Base-by-base conservation (phyloP, 1,140 invertebrate species). In the Drosophila watanabei region DNA sequence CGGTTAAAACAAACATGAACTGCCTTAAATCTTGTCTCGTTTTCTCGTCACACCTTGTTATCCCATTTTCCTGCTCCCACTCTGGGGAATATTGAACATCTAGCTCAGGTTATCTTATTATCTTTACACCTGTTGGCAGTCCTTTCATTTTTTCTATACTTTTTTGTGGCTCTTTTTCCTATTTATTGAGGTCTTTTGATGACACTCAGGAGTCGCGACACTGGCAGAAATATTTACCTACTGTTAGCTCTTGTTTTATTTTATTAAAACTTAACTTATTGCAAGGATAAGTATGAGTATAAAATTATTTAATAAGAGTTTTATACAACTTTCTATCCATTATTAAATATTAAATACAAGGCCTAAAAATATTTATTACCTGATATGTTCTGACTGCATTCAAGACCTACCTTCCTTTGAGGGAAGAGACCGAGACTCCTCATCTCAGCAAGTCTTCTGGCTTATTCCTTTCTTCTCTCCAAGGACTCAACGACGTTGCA, bases 31-130 rank as follows among this genome's bases (percentile, higher is more conserved):
- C 14, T 30, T 7, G 35, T 32, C 13, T 43, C 35, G 33, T 33
- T 65, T 28, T 14, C 2, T 43, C 58, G 6, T 66, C 61, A 62
- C 45, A 63, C 2, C 63, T 63, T 3, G 30, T 65, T 66, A 63
- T 66, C 39, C 39, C 24, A 66, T 66, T 66, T 66, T 18, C 30
- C 20, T 11, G 16, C 16, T 16, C 30, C 28, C 58, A 28, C 63
- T 35, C 63, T 45, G 5, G 11, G 24, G 63, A 61, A 66, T 63
- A 66, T 43, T 32, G 58, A 66, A 63, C 14, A 14, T 24, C 11
- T n/a, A 62, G 28, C 58, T 63, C 24, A 30, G 58, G 63, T 66
- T 62, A 66, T 66, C 63, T 33, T 35, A 63, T 66, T 66, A 66
- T 43, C 63, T 35, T 63, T 63, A 66, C 37, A 63, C 20, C 59